These are phyloP conservation scores for Campodea augens DNA, from an alignment of 1,140 invertebrate genomes.

Conservation along the genomic window DNA sequence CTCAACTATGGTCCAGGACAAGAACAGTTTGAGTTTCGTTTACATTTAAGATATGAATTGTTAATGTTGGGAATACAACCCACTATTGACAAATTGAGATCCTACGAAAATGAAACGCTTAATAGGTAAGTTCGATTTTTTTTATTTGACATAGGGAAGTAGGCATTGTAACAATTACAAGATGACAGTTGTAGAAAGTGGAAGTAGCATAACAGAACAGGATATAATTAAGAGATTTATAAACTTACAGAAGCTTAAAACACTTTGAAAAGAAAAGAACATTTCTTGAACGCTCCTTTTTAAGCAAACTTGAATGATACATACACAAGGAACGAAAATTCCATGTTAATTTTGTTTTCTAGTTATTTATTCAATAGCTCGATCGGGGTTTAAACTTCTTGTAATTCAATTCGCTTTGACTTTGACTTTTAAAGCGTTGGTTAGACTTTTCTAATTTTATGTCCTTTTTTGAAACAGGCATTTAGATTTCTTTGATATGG, in stretches of 20 bases:
- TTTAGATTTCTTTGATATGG: constrained; percentile 95
- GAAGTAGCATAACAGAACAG: too few relatives aligned
- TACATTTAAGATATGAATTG: constrained; percentile 90
- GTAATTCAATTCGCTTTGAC: not conserved
- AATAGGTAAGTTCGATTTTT: constrained; percentile 52
- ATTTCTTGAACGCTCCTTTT: not conserved
- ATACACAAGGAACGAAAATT: too few relatives aligned
- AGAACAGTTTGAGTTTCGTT: constrained; percentile 83
- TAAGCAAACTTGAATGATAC: too few relatives aligned
- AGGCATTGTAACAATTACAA: too few relatives aligned
- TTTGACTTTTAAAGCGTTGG: not conserved
- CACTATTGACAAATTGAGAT: constrained; percentile 77
- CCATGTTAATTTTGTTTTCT: too few relatives aligned
- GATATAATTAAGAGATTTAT: too few relatives aligned
- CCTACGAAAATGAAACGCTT: constrained; percentile 82
- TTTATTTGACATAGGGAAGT: too few relatives aligned
- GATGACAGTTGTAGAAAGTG: too few relatives aligned
- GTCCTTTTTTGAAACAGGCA: constrained; percentile 30
- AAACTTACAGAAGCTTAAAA: too few relatives aligned
- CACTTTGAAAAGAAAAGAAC: too few relatives aligned
- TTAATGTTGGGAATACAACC: constrained; percentile 93
- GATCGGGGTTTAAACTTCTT: too few relatives aligned
- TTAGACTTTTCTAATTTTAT: not conserved
- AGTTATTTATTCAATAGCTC: too few relatives aligned
- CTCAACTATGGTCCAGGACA: constrained; percentile 90